phyloP scores from a whole-genome alignment of 2,797 vertebrate genomes.

The Lacerta viridis region DNA sequence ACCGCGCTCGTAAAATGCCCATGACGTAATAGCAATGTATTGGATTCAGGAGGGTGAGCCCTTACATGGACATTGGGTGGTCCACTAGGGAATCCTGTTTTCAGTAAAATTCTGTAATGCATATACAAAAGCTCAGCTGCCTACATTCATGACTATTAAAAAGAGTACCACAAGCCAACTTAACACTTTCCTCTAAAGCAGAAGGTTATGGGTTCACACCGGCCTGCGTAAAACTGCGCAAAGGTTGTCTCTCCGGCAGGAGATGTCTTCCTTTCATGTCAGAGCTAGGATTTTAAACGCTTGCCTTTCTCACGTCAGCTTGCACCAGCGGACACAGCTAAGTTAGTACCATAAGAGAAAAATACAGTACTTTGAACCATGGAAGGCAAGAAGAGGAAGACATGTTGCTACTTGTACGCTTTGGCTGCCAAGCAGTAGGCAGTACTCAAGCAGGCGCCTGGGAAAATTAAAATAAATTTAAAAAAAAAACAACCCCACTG shows the following conservation, averaged over 20 bases:
- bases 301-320: conserved; percentile 49
- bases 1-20: conserved; percentile 68
- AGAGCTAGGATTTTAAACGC: conserved; percentile 56
- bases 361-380: conserved; percentile 64
- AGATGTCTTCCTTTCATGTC: conserved; percentile 65
- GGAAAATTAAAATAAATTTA: conserved; percentile 29
- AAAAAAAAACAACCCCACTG: conserved; percentile 67
- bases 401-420: conserved; percentile 45
- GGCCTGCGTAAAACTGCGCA: conserved; percentile 78
- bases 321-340: conserved; percentile 62
- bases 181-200: conserved; percentile 70
- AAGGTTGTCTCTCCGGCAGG: conserved; percentile 51
- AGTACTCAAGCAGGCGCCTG: conserved; percentile 74
- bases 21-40: conserved; percentile 74
- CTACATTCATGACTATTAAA: conserved; percentile 73
- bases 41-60: conserved; percentile 77
- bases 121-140: conserved; percentile 80
- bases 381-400: conserved; percentile 72
- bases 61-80: conserved; percentile 82
- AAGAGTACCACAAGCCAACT: conserved; percentile 68
- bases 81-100: conserved; percentile 82
- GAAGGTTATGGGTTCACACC: conserved; percentile 70
- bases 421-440: conserved; percentile 62
- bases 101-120: conserved; percentile 82
- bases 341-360: conserved; percentile 60